Conservation (phyloP, 1,140 invertebrate species). For the Pachypeltis micranthus region DNA sequence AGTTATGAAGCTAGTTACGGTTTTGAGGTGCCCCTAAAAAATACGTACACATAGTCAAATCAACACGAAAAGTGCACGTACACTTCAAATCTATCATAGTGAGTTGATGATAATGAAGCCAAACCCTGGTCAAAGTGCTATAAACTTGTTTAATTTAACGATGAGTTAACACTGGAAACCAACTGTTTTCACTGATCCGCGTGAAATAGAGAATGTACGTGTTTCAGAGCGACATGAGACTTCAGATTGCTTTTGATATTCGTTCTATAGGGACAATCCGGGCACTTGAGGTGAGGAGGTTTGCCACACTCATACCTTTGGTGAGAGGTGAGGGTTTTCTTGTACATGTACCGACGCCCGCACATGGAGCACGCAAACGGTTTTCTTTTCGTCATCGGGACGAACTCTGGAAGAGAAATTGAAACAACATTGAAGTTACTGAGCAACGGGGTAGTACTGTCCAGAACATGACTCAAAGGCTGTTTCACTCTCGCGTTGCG, state of each 20-base stretch:
- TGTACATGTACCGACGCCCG: constrained; percentile 24
- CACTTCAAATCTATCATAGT: constrained; percentile 10
- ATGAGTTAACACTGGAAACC: no score
- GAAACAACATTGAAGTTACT: no score
- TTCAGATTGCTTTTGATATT: constrained; percentile 38
- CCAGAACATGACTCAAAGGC: no score
- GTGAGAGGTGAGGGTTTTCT: constrained; percentile 30
- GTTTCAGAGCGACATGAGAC: constrained; percentile 31
- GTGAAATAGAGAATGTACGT: not conserved
- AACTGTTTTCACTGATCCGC: no score
- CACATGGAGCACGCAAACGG: constrained; percentile 10
- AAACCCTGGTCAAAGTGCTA: no score
- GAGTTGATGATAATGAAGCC: constrained; percentile 6
- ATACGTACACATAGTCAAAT: no score
- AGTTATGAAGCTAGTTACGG: no score
- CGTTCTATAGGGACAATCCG: constrained; percentile 38
- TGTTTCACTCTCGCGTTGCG: no score
- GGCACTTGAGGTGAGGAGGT: constrained; percentile 43
- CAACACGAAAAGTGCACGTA: no score
- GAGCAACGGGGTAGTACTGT: no score
- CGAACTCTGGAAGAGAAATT: not conserved
- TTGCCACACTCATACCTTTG: constrained; percentile 48
- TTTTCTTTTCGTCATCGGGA: not conserved
- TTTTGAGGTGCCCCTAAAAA: no score
- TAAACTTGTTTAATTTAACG: no score